phyloP scores from a whole-genome alignment of 2,888 invertebrate genomes.

The Cephus spinipes region DNA sequence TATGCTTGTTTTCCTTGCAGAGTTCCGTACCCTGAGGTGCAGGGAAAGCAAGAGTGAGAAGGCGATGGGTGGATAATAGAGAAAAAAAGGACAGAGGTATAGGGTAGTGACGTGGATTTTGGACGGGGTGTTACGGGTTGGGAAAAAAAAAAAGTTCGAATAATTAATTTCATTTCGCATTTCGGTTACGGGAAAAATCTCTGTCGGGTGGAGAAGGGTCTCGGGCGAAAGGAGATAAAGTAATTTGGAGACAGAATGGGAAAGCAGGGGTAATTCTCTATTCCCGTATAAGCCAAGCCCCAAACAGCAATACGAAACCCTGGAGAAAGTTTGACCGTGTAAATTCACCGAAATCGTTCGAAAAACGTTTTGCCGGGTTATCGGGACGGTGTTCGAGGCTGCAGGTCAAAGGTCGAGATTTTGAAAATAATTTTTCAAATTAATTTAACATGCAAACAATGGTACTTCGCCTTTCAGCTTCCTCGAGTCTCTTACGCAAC shows the following conservation, averaged over 20 bases:
- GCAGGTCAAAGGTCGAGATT: background rate
- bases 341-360: background rate
- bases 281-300: background rate
- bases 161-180: constrained; percentile 7
- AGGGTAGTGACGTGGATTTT: background rate
- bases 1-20: background rate
- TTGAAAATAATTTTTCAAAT: background rate
- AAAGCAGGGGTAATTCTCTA: constrained; percentile 1
- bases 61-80: background rate
- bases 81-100: background rate
- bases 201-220: background rate
- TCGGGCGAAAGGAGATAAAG: constrained; percentile 17
- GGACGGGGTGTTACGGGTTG: background rate
- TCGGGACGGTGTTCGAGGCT: background rate
- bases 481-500: background rate
- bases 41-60: background rate
- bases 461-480: background rate
- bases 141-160: background rate
- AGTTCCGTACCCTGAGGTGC: background rate
- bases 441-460: background rate
- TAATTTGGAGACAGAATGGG: constrained; percentile 15
- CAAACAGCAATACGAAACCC: background rate
- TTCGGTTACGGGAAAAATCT: constrained; percentile 6
- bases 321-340: background rate
- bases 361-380: background rate